Evolutionary conservation across 2,797 vertebrate species (phyloP).

Genomic region (Leptatherina wallacei): DNA sequence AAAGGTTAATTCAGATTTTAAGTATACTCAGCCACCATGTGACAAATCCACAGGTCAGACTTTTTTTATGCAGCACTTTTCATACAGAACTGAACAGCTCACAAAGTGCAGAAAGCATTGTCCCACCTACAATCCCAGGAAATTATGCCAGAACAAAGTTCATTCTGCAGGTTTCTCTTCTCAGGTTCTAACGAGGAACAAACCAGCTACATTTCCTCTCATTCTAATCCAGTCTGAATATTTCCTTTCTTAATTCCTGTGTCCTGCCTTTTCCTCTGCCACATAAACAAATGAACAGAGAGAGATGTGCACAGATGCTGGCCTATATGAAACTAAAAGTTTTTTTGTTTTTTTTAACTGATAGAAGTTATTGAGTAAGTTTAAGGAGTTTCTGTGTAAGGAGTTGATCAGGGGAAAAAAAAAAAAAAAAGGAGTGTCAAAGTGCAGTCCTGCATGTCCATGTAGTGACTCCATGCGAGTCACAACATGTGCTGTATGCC

Average conservation of each 20-base stretch:
- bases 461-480: too few relatives aligned
- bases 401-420: slow-evolving; percentile 12
- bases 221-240: neutral
- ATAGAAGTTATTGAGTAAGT: slow-evolving; percentile 31
- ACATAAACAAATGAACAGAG: slow-evolving; percentile 11
- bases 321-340: neutral
- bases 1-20: neutral
- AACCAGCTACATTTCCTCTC: neutral
- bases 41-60: neutral
- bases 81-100: neutral
- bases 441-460: slow-evolving; percentile 33
- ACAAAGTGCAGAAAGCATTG: neutral
- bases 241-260: neutral
- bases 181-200: neutral
- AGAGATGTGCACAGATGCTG: neutral
- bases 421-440: neutral
- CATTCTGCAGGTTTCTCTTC: neutral
- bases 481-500: neutral
- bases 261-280: neutral
- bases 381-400: slow-evolving; percentile 13
- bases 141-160: neutral
- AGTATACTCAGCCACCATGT: neutral
- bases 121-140: too few relatives aligned
- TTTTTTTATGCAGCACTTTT: too few relatives aligned
- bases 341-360: slow-evolving; percentile 18